These are phyloP conservation scores for Drosophila busckii DNA, from an alignment of 1,140 invertebrate genomes.

Conservation along the genomic window DNA sequence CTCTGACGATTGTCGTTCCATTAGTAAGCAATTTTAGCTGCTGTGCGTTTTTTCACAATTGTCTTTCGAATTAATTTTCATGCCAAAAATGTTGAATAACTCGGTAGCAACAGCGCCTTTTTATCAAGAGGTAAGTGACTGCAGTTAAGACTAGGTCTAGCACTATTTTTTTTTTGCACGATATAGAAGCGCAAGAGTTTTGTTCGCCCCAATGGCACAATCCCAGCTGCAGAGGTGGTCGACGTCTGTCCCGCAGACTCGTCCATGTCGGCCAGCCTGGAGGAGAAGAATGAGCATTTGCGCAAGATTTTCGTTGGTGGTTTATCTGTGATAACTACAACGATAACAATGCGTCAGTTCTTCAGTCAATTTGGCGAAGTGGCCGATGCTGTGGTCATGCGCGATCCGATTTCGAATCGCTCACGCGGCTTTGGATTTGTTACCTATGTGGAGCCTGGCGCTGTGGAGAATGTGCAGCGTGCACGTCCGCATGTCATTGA, in stretches of 20 bases:
- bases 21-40: constrained; percentile 21
- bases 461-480: constrained; percentile 53
- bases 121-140: constrained; percentile 41
- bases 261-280: neutral
- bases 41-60: constrained; percentile 29
- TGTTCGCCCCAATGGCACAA: neutral
- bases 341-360: constrained; percentile 29
- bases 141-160: no score
- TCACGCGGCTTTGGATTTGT: constrained; percentile 62
- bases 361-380: constrained; percentile 47
- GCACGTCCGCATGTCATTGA: constrained; percentile 49
- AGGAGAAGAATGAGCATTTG: constrained; percentile 40
- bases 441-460: constrained; percentile 28
- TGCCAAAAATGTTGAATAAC: constrained; percentile 41
- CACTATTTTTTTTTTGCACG: no score
- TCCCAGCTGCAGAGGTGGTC: neutral
- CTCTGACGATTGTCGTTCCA: constrained; percentile 27
- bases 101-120: constrained; percentile 21
- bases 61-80: constrained; percentile 12
- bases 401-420: constrained; percentile 48
- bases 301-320: constrained; percentile 66
- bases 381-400: constrained; percentile 57
- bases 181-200: constrained; percentile 26
- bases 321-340: constrained; percentile 36
- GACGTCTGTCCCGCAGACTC: no score